Evolutionary conservation across 1,140 invertebrate species (phyloP).

Genomic region (Achatina immaculata): DNA sequence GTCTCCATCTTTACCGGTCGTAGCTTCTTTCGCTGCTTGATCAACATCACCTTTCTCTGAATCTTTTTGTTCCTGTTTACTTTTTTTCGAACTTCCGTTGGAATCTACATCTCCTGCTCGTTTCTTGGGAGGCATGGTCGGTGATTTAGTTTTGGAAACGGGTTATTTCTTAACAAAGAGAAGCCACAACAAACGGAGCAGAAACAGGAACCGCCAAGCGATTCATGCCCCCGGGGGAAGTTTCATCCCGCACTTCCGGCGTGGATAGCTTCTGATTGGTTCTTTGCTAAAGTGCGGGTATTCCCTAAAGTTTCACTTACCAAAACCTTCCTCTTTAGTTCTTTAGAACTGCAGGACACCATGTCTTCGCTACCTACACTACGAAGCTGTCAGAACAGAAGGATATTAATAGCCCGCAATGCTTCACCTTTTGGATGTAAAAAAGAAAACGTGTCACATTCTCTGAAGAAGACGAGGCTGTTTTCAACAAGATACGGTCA

Average conservation of each 20-base stretch:
- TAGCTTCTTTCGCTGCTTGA: conserved; percentile 39
- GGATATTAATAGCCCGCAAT: too few species aligned
- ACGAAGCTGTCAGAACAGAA: too few species aligned
- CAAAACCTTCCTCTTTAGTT: too few species aligned
- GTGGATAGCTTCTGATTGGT: conserved; percentile 15
- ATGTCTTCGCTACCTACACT: too few species aligned
- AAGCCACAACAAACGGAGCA: conserved; percentile 1
- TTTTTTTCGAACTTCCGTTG: conserved; percentile 50
- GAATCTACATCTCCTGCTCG: conserved; percentile 49
- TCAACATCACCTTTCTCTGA: conserved; percentile 52
- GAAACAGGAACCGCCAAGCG: conserved; percentile 31
- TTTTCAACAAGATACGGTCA: too few species aligned
- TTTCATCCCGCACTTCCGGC: conserved; percentile 22
- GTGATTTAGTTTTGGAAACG: not conserved
- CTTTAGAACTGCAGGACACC: too few species aligned
- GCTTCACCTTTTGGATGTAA: too few species aligned
- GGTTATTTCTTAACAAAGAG: conserved; percentile 4
- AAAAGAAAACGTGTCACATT: too few species aligned
- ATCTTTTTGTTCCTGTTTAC: conserved; percentile 53
- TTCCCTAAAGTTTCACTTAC: too few species aligned
- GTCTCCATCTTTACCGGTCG: conserved; percentile 50
- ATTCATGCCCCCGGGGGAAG: not conserved
- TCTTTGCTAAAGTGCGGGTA: not conserved
- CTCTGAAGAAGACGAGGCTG: too few species aligned
- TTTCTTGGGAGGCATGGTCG: conserved; percentile 53